These are phyloP conservation scores for Morinoia aosen DNA, from an alignment of 2,888 invertebrate species.

Conservation along the genomic window DNA sequence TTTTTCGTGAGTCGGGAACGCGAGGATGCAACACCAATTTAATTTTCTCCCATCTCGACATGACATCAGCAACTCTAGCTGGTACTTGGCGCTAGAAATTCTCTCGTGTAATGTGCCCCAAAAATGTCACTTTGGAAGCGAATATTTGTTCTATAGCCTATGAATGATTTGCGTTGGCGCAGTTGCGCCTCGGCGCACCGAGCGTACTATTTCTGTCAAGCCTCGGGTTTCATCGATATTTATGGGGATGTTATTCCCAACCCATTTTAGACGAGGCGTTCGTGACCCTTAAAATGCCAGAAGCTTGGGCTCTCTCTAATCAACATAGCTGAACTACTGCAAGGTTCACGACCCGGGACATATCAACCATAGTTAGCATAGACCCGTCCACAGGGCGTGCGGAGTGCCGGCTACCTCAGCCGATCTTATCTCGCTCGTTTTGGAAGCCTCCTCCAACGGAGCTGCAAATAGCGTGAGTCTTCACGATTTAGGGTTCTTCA, in stretches of 20 bases:
- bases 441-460: slow-evolving; percentile 15
- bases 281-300: slow-evolving; percentile 52
- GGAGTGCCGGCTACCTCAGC: slow-evolving; percentile 15
- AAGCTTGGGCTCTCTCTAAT: slow-evolving; percentile 51
- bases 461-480: slow-evolving; percentile 38
- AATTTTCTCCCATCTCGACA: neutral
- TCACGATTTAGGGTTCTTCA: slow-evolving; percentile 35
- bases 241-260: slow-evolving; percentile 35
- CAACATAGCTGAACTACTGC: slow-evolving; percentile 48
- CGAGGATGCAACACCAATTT: neutral
- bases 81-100: neutral
- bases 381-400: neutral
- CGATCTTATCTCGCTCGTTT: slow-evolving; percentile 44
- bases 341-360: slow-evolving; percentile 39
- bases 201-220: neutral
- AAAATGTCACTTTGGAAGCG: neutral
- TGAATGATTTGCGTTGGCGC: neutral
- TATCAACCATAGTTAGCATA: slow-evolving; percentile 53
- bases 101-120: neutral
- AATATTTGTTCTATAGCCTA: neutral
- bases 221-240: slow-evolving; percentile 24
- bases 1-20: slow-evolving; percentile 10
- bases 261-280: slow-evolving; percentile 45
- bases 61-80: neutral
- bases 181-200: neutral